Conservation (phyloP, 2,888 invertebrate species). For the Loripinus fragilis region DNA sequence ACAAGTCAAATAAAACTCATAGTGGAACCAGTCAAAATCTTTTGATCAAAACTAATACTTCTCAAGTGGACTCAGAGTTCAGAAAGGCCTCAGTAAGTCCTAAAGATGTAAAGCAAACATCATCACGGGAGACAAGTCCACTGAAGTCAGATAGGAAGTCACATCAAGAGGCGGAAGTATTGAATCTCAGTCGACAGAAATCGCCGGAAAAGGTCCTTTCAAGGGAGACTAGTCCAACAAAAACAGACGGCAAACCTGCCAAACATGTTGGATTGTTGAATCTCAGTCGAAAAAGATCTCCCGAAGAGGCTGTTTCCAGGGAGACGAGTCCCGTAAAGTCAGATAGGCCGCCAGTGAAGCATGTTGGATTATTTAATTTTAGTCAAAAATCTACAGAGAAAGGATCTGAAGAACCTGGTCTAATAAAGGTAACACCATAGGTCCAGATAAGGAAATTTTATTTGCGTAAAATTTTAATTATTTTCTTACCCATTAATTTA, state of each 20-base stretch:
- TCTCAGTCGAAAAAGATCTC: background rate
- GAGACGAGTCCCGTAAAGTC: background rate
- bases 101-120: background rate
- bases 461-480: too few species aligned
- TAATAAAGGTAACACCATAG: too few species aligned
- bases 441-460: too few species aligned
- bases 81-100: background rate
- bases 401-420: background rate
- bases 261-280: constrained; percentile 18
- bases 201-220: background rate
- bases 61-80: too few species aligned
- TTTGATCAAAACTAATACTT: background rate
- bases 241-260: background rate
- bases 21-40: background rate
- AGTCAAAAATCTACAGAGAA: constrained; percentile 5
- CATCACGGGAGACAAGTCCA: background rate
- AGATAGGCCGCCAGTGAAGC: background rate
- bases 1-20: background rate
- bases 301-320: background rate
- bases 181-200: constrained; percentile 11
- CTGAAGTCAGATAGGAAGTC: background rate
- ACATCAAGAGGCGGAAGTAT: background rate
- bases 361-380: constrained; percentile 12
- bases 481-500: too few species aligned
- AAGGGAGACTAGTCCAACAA: background rate